Evolutionary conservation across 2,888 invertebrate genomes (phyloP), one percentile per base, ranked within the genome.

Genomic region (Chrysolina haemoptera): DNA sequence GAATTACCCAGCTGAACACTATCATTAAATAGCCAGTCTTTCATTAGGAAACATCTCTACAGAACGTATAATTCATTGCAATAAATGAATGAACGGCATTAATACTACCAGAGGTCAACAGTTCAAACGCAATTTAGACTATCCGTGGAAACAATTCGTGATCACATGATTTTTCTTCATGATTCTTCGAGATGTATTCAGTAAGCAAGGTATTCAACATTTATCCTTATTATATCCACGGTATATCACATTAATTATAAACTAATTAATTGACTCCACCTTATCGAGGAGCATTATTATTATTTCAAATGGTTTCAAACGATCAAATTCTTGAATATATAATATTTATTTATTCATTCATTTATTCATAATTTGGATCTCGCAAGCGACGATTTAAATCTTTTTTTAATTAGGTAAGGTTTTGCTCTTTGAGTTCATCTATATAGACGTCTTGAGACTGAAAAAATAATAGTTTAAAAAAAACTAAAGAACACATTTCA

Each of bases 111-210:
- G 16, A 71, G 67, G 48, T 65, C 41, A 50, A 55, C 41, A 69
- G 62, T 18, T 74, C 63, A 66, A 46, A 74, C 41, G 20, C 46
- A 74, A 67, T 74, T 66, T 18, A 35, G 41, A 53, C 22, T 14
- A 48, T 11, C 66, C 16, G 46, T 50, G 48, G n/a, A 50, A 50
- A 50, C 22, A 53, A 67, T 53, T 67, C 55, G 67, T 67, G 67
- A 48, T 65, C 43, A 14, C 9, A 35, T 41, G 11, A 12, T 16
- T 10, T 10, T 43, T 12, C 46, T 20, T 43, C 46, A n/a, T 6
- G 18, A 43, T 20, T 12, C 46, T 20, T 43, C 46, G 10, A 1
- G 18, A 43, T 20, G 0, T 14, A 43, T 14, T 12, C n/a, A 64
- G 14, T 22, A 1, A 22, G 41, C 18, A 22, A 65, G 43, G 9